Conservation (phyloP, 2,888 invertebrate genomes). For the Nomada ruficornis region DNA sequence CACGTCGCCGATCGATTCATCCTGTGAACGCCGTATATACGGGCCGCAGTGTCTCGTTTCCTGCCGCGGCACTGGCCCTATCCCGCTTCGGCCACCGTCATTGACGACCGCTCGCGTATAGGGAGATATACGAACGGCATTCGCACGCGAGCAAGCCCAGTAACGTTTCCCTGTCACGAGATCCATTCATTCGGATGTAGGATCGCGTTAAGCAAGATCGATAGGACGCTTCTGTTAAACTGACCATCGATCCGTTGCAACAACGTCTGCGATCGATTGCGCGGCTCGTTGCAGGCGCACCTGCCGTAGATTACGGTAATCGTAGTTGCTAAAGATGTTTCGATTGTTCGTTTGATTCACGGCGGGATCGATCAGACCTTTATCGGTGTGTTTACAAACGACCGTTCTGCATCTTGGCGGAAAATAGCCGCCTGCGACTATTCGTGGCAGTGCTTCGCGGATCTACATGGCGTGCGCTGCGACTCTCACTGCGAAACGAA, state of each 20-base stretch:
- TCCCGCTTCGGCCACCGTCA: slow-evolving; percentile 56
- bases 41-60: slow-evolving; percentile 49
- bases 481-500: too few relatives aligned
- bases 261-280: background rate
- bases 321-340: background rate
- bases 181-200: slow-evolving; percentile 38
- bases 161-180: slow-evolving; percentile 45
- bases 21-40: slow-evolving; percentile 35
- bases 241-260: background rate
- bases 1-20: slow-evolving; percentile 63
- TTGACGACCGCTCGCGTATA: slow-evolving; percentile 44
- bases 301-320: slow-evolving; percentile 2
- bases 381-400: background rate
- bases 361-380: too few relatives aligned
- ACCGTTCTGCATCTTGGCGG: too few relatives aligned
- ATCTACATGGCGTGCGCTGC: too few relatives aligned
- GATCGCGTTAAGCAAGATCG: too few relatives aligned
- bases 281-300: background rate
- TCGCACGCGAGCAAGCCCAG: slow-evolving; percentile 47
- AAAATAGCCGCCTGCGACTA: too few relatives aligned
- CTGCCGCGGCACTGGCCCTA: slow-evolving; percentile 31
- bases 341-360: background rate
- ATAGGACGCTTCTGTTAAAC: background rate
- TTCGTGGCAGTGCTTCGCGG: too few relatives aligned
- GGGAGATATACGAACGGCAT: slow-evolving; percentile 43